Evolutionary conservation across 1,140 invertebrate species (phyloP), one percentile per base, ranked within the genome.

Genomic region (Streblospio benedicti): DNA sequence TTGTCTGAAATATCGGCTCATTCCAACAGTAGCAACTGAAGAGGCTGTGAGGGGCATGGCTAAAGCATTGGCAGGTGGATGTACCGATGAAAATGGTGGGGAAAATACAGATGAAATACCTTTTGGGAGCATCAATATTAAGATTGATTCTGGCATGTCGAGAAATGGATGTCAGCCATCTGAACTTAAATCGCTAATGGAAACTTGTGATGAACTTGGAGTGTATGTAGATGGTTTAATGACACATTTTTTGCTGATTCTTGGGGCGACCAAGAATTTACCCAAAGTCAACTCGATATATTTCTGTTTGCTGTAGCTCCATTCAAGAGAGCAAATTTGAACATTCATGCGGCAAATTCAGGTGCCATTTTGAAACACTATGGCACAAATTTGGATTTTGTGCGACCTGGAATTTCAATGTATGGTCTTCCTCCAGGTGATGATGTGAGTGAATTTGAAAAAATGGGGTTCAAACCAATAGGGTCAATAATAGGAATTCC

Each of bases 101-200:
- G 44, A 25, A 47, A n/a, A 23, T 52, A 52, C 23, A 52, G n/a
- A 6, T 30, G 9, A n/a, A 20, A 14, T 56, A 2, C 57, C 45
- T n/a, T 18, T 1, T 2, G 55, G 43, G n/a, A 33, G 25, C 51
- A 62, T 71, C n/a, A 59, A 66, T 1, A 65, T 71, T 23, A 70
- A 71, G 50, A 55, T 71, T 25, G 69, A 71, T 47, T 51, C 63
- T 18, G 69, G 69, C n/a, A 71, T 70, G 69, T 64, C 63, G 2
- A 60, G 69, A 53, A 69, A 69, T 44, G 69, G 69, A 4, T 67
- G 66, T 54, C 67, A 69, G 43, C 59, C 63, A 18, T 23, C 61
- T 2, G 60, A 69, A 27, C 45, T 70, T 4, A 38, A 51, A 16
- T 43, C 12, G 20, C 27, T 71, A 16, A 54, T 63, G 18, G 59